Evolutionary conservation across 2,888 invertebrate genomes (phyloP).

Genomic region (Chaetogeoica ovagalla): DNA sequence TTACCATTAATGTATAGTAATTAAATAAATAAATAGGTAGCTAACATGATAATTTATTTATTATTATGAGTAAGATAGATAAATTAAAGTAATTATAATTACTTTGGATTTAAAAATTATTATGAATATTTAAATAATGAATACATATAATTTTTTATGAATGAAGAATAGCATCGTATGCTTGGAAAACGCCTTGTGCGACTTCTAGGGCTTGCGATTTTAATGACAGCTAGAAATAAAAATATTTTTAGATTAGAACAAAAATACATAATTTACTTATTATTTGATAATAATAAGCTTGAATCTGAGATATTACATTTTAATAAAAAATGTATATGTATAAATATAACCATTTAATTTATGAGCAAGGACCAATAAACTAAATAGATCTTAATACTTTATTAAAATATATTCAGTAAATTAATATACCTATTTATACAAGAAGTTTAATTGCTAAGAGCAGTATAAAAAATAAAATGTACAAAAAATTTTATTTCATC

Average conservation of each 20-base stretch:
- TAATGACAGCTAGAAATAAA: constrained; percentile 68
- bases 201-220: constrained; percentile 94
- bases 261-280: background rate
- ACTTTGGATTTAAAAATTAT: constrained; percentile 4
- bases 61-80: constrained; percentile 20
- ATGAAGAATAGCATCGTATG: constrained; percentile 82
- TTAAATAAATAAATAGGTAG: constrained; percentile 28
- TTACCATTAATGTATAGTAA: background rate
- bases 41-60: constrained; percentile 11
- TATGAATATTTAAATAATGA: constrained; percentile 17
- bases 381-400: no score
- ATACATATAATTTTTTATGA: constrained; percentile 28
- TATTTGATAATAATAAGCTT: background rate
- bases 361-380: no score
- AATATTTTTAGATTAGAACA: constrained; percentile 41
- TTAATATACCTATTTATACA: no score
- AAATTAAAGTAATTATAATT: constrained; percentile 10
- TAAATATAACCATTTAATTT: no score
- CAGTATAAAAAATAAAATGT: no score
- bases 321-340: background rate
- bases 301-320: background rate
- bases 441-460: no score
- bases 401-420: no score
- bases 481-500: no score
- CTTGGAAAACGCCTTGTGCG: constrained; percentile 85